These are phyloP conservation scores for Tetragnatha montana DNA, from an alignment of 2,888 invertebrate species.

Conservation along the genomic window DNA sequence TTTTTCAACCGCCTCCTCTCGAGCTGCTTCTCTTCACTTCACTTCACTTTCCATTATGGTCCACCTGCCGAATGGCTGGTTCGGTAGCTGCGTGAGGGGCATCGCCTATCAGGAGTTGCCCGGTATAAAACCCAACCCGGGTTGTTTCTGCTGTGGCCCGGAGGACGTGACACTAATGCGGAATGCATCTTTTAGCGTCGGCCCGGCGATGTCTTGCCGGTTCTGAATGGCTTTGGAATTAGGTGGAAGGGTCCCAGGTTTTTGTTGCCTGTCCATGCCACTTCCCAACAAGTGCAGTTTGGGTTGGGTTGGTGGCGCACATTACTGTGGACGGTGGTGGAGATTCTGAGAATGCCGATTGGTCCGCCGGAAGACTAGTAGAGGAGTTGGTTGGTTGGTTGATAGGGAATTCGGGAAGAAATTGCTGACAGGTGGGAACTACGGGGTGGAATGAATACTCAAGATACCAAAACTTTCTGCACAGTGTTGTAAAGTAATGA, in stretches of 20 bases:
- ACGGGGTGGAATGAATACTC: too few species aligned
- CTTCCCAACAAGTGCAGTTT: not conserved
- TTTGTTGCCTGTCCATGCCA: not conserved
- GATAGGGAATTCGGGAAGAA: too few species aligned
- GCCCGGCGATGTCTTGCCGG: slow-evolving; percentile 26
- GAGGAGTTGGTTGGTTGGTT: not conserved
- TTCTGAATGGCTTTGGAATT: slow-evolving; percentile 60
- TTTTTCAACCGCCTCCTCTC: slow-evolving; percentile 3
- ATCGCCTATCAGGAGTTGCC: slow-evolving; percentile 31
- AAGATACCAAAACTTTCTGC: too few species aligned
- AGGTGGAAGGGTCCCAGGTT: slow-evolving; percentile 5
- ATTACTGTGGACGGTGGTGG: too few species aligned
- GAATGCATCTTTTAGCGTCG: slow-evolving; percentile 42
- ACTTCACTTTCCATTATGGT: slow-evolving; percentile 60
- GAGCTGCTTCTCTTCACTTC: slow-evolving; percentile 41
- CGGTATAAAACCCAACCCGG: slow-evolving; percentile 29
- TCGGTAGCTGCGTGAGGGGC: slow-evolving; percentile 56
- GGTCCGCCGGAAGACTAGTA: not conserved
- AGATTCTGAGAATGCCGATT: not conserved
- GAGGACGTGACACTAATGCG: slow-evolving; percentile 53
- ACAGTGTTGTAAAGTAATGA: too few species aligned
- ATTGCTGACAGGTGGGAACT: too few species aligned
- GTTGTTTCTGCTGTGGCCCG: slow-evolving; percentile 11
- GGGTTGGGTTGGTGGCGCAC: not conserved
- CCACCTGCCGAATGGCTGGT: slow-evolving; percentile 63